These are phyloP conservation scores for Rhinoraja longicauda DNA, from an alignment of 2,797 vertebrate species.

Conservation along the genomic window DNA sequence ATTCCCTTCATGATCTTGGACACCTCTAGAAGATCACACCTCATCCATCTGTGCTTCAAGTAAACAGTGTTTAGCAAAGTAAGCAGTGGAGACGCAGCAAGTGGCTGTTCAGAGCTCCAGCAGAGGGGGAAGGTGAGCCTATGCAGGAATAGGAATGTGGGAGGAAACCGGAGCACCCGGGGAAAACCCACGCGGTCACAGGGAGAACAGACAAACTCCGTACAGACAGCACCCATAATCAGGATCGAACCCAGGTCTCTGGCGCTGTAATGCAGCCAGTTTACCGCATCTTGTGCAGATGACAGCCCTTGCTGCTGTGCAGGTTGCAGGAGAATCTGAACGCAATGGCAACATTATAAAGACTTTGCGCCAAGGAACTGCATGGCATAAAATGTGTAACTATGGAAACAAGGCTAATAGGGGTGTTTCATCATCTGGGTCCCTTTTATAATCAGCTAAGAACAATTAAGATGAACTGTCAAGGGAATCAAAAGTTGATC, in stretches of 20 bases:
- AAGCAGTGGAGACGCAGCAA: background rate
- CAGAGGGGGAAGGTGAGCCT: background rate
- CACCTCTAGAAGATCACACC: too few species aligned
- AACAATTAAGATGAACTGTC: background rate
- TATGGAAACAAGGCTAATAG: slow-evolving; percentile 15
- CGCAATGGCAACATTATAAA: background rate
- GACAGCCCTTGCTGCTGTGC: background rate
- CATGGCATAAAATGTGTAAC: background rate
- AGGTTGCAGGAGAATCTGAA: background rate
- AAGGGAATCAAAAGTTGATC: too few species aligned
- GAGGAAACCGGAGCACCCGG: too few species aligned
- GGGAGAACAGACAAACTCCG: too few species aligned
- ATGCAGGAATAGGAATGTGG: too few species aligned
- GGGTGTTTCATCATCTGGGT: background rate
- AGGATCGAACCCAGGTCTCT: too few species aligned
- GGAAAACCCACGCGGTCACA: too few species aligned
- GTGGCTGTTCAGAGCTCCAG: too few species aligned
- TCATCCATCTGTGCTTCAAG: too few species aligned
- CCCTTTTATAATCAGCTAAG: background rate
- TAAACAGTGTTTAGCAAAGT: background rate
- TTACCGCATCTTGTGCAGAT: background rate
- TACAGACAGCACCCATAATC: too few species aligned
- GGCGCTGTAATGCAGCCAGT: background rate
- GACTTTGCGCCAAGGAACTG: background rate
- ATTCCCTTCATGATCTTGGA: too few species aligned